These are phyloP conservation scores for Sorex fumeus DNA, from an alignment of 2,113 vertebrate genomes.

Conservation along the genomic window DNA sequence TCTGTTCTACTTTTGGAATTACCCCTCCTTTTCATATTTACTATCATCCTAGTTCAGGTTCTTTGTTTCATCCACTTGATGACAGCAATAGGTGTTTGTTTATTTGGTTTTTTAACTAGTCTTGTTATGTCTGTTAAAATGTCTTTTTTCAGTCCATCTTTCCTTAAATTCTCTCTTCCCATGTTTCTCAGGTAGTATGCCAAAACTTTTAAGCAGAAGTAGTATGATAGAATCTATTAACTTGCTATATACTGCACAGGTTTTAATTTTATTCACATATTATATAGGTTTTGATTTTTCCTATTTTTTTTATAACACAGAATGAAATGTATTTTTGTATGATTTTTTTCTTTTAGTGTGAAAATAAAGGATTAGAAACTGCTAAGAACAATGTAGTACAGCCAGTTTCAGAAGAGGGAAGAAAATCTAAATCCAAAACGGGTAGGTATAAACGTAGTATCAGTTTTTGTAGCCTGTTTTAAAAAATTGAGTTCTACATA, in stretches of 20 bases:
- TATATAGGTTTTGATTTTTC: background rate
- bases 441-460: constrained; percentile 72
- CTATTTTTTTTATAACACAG: constrained; percentile 33
- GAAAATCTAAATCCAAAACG: constrained; percentile 86
- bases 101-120: constrained; percentile 28
- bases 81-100: background rate
- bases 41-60: constrained; percentile 38
- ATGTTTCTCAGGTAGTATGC: constrained; percentile 45
- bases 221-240: too few relatives aligned
- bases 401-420: constrained; percentile 83
- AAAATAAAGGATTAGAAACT: constrained; percentile 90
- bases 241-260: background rate
- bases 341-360: constrained; percentile 81
- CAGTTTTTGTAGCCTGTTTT: background rate
- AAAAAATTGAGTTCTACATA: background rate
- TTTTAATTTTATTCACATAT: background rate
- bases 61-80: constrained; percentile 54
- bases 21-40: background rate
- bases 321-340: constrained; percentile 66
- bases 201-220: background rate
- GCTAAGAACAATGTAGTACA: constrained; percentile 85
- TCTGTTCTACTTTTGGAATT: constrained; percentile 33
- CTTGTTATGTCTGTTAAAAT: constrained; percentile 47
- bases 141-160: constrained; percentile 26
- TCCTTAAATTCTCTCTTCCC: constrained; percentile 9